These are phyloP conservation scores for Sipha flava DNA, from an alignment of 1,140 invertebrate species.

Conservation along the genomic window DNA sequence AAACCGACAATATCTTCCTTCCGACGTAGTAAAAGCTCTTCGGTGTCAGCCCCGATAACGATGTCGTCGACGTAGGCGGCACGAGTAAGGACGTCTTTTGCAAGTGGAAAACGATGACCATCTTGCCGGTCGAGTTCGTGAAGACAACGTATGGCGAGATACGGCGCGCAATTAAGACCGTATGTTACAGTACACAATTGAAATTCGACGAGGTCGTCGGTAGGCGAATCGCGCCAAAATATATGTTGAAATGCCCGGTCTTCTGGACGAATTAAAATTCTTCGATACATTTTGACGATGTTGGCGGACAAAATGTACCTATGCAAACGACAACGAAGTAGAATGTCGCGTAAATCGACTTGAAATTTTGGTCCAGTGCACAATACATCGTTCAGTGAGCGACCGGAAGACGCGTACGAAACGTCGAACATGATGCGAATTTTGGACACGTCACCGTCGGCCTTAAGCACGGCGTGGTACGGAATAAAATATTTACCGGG, in stretches of 20 bases:
- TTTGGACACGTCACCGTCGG: conserved; percentile 36
- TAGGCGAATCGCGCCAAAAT: conserved; percentile 38
- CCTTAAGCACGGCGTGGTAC: neutral
- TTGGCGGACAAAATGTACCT: conserved; percentile 11
- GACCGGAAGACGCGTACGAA: conserved; percentile 36
- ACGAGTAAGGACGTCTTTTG: neutral
- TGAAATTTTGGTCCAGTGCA: conserved; percentile 41
- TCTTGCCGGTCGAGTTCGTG: neutral
- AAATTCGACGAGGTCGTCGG: conserved; percentile 37
- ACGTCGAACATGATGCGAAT: conserved; percentile 43
- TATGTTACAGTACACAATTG: conserved; percentile 43
- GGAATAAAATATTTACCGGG: neutral
- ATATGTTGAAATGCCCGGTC: conserved; percentile 38
- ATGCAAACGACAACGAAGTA: conserved; percentile 40
- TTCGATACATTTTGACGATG: conserved; percentile 39
- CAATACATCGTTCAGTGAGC: conserved; percentile 40
- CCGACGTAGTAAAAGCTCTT: neutral
- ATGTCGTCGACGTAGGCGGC: conserved; percentile 43
- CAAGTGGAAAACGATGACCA: neutral
- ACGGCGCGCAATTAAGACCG: neutral
- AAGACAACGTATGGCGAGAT: no score
- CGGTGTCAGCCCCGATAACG: neutral
- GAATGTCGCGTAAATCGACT: conserved; percentile 42
- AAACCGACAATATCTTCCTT: neutral
- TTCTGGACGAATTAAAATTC: conserved; percentile 26